Evolutionary conservation across 1,140 invertebrate genomes (phyloP), one percentile per base, ranked within the genome.

Genomic region (Gryon sp.): DNA sequence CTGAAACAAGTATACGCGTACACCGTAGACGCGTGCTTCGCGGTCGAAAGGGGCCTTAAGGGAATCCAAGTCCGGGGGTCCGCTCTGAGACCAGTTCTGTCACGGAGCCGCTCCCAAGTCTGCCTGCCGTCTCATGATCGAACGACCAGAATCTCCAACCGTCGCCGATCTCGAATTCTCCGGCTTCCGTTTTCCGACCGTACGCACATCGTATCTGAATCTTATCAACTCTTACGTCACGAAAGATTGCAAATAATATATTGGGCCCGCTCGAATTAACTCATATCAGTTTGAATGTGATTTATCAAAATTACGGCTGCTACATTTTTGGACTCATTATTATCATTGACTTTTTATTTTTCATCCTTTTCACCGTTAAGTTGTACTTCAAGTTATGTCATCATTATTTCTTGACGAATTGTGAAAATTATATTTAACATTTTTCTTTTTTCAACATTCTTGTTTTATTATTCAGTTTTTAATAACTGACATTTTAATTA

Each of bases 71-170:
- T 59, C 62, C 36, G 62, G 62, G 62, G 63, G 73, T 50, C 57
- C 57, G 52, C 41, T 55, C 0, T 18, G 55, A 72, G 79, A 82
- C 77, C 79, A 83, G 82, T 83, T 83, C 72, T 78, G 80, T 75
- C 76, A 80, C 72, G 63, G 70, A 62, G 78, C 81, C 81, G 80
- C 81, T 84, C 80, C 83, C 82, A 83, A 78, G 72, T 80, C 77
- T 80, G 36, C 65, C 53, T 53, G 53, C 43, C 45, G 60, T 75
- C 72, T 75, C 72, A 62, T 62, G 72, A 75, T 75, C 62, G 62
- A 55, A 19, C 55, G 62, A 26, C 62, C 62, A 68, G 72, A 60
- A 75, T 55, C 63, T 60, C 46, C 46, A 11, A 32, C 41, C 43
- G 40, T 60, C 40, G 60, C 32, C 43, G 62, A 75, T 75, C 72